A percentile compares a stretch with the other conserved stretches of the same genome.
These are phyloP conservation scores for Elysia chlorotica DNA, from an alignment of 1,140 invertebrate species.

Conservation along the genomic window DNA sequence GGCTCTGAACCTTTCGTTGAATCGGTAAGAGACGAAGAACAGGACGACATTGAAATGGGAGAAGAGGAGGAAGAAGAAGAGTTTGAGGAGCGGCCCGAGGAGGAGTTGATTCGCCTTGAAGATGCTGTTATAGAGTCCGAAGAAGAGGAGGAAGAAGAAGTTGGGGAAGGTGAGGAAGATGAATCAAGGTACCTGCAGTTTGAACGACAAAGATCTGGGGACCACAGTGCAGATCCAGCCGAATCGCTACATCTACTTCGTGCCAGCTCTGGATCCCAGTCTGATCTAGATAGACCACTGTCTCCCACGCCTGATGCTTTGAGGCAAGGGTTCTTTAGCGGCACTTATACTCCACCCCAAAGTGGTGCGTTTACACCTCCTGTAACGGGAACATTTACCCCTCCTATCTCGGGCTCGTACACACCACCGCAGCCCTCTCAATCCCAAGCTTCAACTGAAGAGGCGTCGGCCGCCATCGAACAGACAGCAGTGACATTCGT, in stretches of 20 bases:
- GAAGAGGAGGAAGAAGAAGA: conserved; percentile 34
- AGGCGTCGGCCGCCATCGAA: conserved; percentile 32
- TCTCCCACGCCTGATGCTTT: conserved; percentile 56
- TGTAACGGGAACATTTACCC: conserved; percentile 6
- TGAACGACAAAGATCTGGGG: neutral
- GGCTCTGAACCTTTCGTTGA: conserved; percentile 6
- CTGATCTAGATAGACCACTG: conserved; percentile 56
- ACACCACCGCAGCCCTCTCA: conserved; percentile 5
- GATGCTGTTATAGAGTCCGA: conserved; percentile 62
- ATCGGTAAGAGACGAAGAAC: too few relatives aligned
- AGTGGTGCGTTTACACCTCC: conserved; percentile 13
- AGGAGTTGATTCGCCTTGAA: conserved; percentile 58
- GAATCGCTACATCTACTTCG: neutral
- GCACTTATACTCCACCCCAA: conserved; percentile 23
- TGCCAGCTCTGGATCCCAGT: conserved; percentile 15
- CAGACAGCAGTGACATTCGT: conserved; percentile 50
- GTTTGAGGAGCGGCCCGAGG: conserved; percentile 49
- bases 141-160: conserved; percentile 52
- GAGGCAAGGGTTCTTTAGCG: conserved; percentile 44
- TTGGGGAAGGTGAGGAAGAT: conserved; percentile 14
- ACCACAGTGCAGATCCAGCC: neutral
- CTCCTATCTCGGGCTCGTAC: neutral
- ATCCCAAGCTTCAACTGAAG: conserved; percentile 9
- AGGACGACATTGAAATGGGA: conserved; percentile 5
- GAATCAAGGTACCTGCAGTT: too few relatives aligned